These are phyloP conservation scores for Holotrichia oblita DNA, from an alignment of 1,140 invertebrate genomes.

Conservation along the genomic window DNA sequence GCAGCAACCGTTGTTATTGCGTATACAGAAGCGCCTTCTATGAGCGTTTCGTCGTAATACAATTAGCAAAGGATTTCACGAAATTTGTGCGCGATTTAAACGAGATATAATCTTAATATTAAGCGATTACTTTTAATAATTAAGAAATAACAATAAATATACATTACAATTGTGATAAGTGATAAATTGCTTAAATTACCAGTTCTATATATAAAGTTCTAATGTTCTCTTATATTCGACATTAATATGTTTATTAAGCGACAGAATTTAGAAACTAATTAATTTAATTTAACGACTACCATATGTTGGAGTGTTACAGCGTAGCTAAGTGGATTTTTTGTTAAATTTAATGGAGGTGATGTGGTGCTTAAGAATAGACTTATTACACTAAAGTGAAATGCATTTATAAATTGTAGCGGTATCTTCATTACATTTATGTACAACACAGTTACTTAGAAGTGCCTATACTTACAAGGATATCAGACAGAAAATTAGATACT, in stretches of 20 bases:
- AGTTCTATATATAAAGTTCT: background rate
- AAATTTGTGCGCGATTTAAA: background rate
- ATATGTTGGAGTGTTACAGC: constrained; percentile 3
- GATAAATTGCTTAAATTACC: background rate
- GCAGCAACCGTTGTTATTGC: background rate
- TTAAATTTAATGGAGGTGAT: background rate
- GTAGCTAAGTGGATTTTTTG: constrained; percentile 10
- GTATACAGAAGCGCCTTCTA: background rate
- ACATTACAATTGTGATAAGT: background rate
- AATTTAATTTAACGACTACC: constrained; percentile 1
- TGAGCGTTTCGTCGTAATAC: background rate
- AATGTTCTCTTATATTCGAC: background rate
- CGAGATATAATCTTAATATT: background rate
- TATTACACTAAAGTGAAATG: background rate
- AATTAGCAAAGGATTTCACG: background rate
- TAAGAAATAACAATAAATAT: background rate
- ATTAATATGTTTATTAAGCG: background rate
- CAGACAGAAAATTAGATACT: background rate
- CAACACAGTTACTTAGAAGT: too few relatives aligned
- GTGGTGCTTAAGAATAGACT: background rate
- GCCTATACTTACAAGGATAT: background rate
- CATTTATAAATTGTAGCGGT: background rate
- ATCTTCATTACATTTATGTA: too few relatives aligned
- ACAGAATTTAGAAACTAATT: background rate
- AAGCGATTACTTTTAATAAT: background rate